Conservation (phyloP, 2,113 vertebrate species). For the Spermophilus dauricus region DNA sequence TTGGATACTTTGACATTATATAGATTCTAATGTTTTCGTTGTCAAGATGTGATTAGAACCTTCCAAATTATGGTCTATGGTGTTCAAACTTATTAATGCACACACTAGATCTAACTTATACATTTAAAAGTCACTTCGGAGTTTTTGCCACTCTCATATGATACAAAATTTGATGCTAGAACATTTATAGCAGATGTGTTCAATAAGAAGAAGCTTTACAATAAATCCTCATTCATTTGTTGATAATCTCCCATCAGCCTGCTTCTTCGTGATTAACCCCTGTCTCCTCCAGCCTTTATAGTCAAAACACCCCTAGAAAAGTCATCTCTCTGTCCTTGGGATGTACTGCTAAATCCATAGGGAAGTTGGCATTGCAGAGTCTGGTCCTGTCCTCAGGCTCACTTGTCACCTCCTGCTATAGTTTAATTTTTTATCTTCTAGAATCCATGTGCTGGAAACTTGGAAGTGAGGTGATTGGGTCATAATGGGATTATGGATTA, state of each 20-base stretch:
- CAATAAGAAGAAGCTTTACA: neutral
- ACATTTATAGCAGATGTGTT: conserved; percentile 15
- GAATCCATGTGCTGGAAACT: neutral
- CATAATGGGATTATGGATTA: neutral
- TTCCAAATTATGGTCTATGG: neutral
- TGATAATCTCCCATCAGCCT: neutral
- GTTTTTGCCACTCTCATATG: neutral
- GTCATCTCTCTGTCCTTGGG: neutral
- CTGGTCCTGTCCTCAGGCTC: neutral
- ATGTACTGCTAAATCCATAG: neutral
- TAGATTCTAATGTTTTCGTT: neutral
- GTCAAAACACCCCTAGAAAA: neutral
- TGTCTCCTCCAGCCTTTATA: neutral
- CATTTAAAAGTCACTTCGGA: neutral
- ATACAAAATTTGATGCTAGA: conserved; percentile 36
- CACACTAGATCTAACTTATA: neutral
- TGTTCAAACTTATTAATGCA: neutral
- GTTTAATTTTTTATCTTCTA: neutral
- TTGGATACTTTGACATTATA: conserved; percentile 25
- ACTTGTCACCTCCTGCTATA: neutral
- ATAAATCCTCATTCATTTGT: conserved; percentile 18
- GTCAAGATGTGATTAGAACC: conserved; percentile 40
- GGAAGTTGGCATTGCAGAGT: neutral
- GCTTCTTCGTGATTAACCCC: neutral
- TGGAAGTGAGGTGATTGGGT: too few species aligned